Percentiles rank a stretch among this genome's conserved stretches.
Evolutionary conservation across 2,113 vertebrate genomes (phyloP).

Genomic region (Dasypus novemcinctus): DNA sequence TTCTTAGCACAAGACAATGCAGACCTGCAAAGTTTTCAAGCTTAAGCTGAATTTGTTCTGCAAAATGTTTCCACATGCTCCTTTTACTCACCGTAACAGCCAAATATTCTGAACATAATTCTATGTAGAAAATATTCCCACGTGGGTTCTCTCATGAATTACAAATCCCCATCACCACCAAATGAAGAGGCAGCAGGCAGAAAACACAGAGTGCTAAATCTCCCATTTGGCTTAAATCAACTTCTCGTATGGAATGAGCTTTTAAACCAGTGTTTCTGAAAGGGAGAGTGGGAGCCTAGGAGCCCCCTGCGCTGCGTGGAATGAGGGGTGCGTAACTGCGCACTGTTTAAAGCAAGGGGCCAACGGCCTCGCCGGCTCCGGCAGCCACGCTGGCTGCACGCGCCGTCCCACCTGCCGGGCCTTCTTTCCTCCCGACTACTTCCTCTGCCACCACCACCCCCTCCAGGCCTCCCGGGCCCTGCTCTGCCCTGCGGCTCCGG

Average conservation of each 20-base stretch:
- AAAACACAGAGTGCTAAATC: not conserved
- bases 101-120: constrained; percentile 16
- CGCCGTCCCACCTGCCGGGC: not conserved
- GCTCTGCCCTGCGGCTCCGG: no score
- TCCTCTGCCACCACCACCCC: no score
- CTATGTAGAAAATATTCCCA: not conserved
- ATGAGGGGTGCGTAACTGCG: not conserved
- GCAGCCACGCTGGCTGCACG: not conserved
- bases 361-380: not conserved
- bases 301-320: rapidly evolving
- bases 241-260: not conserved
- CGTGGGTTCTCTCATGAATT: not conserved
- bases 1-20: not conserved
- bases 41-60: not conserved
- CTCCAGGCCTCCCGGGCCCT: no score
- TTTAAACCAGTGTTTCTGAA: not conserved
- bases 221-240: not conserved
- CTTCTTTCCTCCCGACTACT: no score
- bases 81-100: not conserved
- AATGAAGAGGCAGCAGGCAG: not conserved
- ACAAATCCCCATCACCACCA: not conserved
- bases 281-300: not conserved
- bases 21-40: not conserved
- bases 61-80: not conserved
- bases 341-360: not conserved